Conservation (phyloP, 2,113 vertebrate species). For the Telmatochromis sp. region DNA sequence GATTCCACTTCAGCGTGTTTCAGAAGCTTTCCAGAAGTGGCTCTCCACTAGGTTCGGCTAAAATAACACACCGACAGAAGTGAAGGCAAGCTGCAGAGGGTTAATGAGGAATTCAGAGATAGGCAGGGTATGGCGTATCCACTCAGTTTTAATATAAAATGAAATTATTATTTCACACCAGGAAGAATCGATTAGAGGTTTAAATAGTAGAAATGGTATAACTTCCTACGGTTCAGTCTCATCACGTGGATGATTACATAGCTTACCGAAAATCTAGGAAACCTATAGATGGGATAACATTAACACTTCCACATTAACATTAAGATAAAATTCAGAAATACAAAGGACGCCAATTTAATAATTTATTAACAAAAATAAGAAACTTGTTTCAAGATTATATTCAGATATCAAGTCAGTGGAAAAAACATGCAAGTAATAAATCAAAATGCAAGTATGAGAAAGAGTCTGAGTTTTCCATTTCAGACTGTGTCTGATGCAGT, state of each 20-base stretch:
- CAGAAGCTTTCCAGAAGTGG: not conserved
- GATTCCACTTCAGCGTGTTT: not conserved
- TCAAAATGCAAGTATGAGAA: not conserved
- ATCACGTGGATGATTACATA: not conserved
- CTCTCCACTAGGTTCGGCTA: not conserved
- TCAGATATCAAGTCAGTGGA: not conserved
- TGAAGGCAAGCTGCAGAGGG: not conserved
- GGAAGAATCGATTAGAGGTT: too few species aligned
- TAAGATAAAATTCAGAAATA: not conserved
- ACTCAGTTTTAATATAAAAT: not conserved
- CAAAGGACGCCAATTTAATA: accelerated
- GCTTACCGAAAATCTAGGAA: not conserved
- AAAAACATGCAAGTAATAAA: not conserved
- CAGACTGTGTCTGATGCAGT: not conserved
- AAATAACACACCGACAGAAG: not conserved
- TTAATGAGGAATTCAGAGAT: not conserved
- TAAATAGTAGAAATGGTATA: not conserved
- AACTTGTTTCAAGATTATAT: not conserved
- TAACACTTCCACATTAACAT: not conserved
- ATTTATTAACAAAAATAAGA: not conserved
- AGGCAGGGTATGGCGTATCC: not conserved
- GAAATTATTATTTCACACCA: too few species aligned
- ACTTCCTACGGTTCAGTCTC: not conserved
- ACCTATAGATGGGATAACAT: not conserved
- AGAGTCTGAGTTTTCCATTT: not conserved